Conservation (phyloP, 30 jellyfish, hydroid and myxozoan genomes). For the Aurelia aurita complex sp. Pacific region DNA sequence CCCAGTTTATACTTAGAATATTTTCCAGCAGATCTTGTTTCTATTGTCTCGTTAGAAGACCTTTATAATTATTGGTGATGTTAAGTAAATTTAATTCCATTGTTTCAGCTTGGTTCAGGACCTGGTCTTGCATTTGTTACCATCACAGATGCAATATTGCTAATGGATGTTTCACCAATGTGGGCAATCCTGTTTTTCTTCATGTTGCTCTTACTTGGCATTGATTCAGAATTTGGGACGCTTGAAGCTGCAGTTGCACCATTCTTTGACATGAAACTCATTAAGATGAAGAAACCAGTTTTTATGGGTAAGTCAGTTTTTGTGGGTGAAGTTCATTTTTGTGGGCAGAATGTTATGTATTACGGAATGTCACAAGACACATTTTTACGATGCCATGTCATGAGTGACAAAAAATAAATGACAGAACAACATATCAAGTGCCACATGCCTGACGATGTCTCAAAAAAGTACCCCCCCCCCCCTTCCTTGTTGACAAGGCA, state of each 20-base stretch:
- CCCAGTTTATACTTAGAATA: no score
- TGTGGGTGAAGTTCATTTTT: neutral
- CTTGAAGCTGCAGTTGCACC: constrained; percentile 95
- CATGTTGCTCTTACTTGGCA: constrained; percentile 87
- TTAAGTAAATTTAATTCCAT: no score
- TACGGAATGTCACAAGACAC: neutral
- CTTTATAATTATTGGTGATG: no score
- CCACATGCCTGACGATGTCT: no score
- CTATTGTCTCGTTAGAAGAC: no score
- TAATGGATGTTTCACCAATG: constrained; percentile 95
- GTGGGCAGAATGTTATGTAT: neutral
- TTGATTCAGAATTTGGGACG: constrained; percentile 91
- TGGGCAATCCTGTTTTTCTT: constrained; percentile 92
- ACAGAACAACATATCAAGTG: no score
- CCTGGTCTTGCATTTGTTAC: constrained; percentile 94
- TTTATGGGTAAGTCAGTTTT: constrained; percentile 65
- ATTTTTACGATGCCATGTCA: neutral
- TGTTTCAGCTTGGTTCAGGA: constrained; percentile 77
- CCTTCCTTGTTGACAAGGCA: no score
- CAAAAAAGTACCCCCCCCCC: no score
- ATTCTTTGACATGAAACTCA: constrained; percentile 73
- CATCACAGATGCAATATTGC: constrained; percentile 80
- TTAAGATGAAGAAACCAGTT: constrained; percentile 72
- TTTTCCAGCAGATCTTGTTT: no score
- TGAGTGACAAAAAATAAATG: no score